These are phyloP conservation scores for Melanostigma gelatinosum DNA, from an alignment of 2,113 vertebrate genomes.

Conservation along the genomic window DNA sequence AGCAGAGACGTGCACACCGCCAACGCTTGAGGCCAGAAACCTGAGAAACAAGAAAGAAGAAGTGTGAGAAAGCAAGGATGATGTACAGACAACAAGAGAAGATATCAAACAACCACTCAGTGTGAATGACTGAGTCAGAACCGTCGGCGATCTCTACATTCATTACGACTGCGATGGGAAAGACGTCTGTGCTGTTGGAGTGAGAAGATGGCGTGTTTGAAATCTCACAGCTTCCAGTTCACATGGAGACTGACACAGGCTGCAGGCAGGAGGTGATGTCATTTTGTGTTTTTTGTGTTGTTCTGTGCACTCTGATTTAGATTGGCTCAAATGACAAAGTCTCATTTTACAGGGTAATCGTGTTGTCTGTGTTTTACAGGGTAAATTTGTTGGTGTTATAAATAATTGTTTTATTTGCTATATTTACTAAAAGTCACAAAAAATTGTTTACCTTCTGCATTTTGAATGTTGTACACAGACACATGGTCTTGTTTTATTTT, in stretches of 20 bases:
- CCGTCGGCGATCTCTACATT: neutral
- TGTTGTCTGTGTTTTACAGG: constrained; percentile 58
- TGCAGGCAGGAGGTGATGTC: neutral
- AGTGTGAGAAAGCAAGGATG: neutral
- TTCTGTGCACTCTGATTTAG: neutral
- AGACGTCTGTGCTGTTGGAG: constrained; percentile 13
- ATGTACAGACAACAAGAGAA: constrained; percentile 11
- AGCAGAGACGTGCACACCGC: constrained; percentile 17
- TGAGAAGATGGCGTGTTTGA: neutral
- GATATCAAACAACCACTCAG: constrained; percentile 5
- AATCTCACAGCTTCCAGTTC: neutral
- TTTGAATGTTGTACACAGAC: constrained; percentile 36
- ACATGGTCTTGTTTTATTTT: neutral
- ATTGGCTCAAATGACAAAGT: neutral
- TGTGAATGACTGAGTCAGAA: neutral
- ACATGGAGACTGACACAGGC: neutral
- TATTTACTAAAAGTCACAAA: constrained; percentile 4
- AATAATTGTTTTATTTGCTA: constrained; percentile 12
- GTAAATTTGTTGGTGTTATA: constrained; percentile 31
- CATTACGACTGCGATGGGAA: constrained; percentile 14
- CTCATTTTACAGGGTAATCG: constrained; percentile 40
- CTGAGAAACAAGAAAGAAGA: neutral
- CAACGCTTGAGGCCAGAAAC: constrained; percentile 54
- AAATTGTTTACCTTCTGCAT: constrained; percentile 33
- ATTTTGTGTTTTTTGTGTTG: neutral